A percentile compares a stretch with the other conserved stretches of the same genome.
Evolutionary conservation across 2,113 vertebrate genomes (phyloP).

Genomic region (Nerophis lumbriciformis): DNA sequence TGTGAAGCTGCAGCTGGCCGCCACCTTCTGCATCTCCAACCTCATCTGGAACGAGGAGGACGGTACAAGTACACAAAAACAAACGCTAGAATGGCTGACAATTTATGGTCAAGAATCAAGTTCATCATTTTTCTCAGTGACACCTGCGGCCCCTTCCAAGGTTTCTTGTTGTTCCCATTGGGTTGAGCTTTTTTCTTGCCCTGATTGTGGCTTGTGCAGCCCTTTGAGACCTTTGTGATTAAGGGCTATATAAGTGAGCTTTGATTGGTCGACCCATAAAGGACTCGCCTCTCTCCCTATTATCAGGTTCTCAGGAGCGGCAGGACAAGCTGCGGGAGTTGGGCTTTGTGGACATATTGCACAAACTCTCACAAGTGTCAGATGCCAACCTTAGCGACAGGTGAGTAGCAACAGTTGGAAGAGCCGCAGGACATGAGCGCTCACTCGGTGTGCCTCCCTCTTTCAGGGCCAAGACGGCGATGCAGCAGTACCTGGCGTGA

Average conservation of each 20-base stretch:
- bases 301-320: slow-evolving; percentile 90
- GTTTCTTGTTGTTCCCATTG: too few relatives aligned
- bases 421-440: not conserved
- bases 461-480: slow-evolving; percentile 91
- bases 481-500: slow-evolving; percentile 99
- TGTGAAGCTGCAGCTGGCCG: slow-evolving; percentile 93
- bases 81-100: too few relatives aligned
- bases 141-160: too few relatives aligned
- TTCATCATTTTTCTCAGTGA: too few relatives aligned
- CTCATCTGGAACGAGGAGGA: slow-evolving; percentile 99
- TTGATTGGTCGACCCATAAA: not conserved
- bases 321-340: slow-evolving; percentile 96
- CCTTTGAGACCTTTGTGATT: too few relatives aligned
- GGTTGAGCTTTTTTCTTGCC: too few relatives aligned
- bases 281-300: not conserved
- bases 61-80: slow-evolving; percentile 72
- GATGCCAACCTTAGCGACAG: slow-evolving; percentile 95
- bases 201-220: too few relatives aligned
- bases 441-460: slow-evolving; percentile 14
- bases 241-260: not conserved
- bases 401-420: slow-evolving; percentile 61
- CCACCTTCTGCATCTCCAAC: slow-evolving; percentile 96
- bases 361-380: slow-evolving; percentile 90
- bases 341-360: slow-evolving; percentile 95
- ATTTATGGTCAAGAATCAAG: too few relatives aligned